Evolutionary conservation across 2,888 invertebrate species (phyloP).

Genomic region (Latheticus oryzae): DNA sequence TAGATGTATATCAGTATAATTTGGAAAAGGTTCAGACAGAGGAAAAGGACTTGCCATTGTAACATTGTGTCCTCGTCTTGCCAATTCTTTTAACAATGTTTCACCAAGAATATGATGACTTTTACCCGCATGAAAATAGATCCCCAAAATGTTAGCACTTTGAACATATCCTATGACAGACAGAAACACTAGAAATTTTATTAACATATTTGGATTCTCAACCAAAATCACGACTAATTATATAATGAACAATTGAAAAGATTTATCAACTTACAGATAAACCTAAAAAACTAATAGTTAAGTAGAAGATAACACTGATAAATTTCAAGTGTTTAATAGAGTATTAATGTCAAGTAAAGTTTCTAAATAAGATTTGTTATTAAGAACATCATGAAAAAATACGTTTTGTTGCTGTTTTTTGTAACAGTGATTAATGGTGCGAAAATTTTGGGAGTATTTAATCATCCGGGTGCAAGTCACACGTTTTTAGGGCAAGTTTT

Average conservation of each 20-base stretch:
- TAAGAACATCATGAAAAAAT: too few species aligned
- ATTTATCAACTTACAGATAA: too few species aligned
- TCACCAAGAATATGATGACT: slow-evolving; percentile 53
- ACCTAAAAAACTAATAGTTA: background rate
- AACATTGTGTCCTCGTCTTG: slow-evolving; percentile 68
- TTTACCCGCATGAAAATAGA: slow-evolving; percentile 51
- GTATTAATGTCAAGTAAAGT: slow-evolving; percentile 4
- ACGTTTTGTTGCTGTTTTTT: background rate
- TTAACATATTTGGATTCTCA: too few species aligned
- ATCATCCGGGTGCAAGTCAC: slow-evolving; percentile 48
- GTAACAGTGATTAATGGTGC: slow-evolving; percentile 26
- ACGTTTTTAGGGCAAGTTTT: slow-evolving; percentile 54
- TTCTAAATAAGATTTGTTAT: slow-evolving; percentile 1
- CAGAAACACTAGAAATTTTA: too few species aligned
- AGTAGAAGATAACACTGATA: background rate
- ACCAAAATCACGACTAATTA: too few species aligned
- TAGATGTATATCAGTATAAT: slow-evolving; percentile 50
- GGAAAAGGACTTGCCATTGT: slow-evolving; percentile 64
- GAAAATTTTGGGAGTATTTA: slow-evolving; percentile 49
- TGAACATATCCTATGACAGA: background rate
- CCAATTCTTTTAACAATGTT: slow-evolving; percentile 67
- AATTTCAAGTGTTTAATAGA: slow-evolving; percentile 1
- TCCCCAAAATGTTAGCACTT: slow-evolving; percentile 51
- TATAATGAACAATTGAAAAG: too few species aligned
- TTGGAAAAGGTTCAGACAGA: slow-evolving; percentile 43